These are phyloP conservation scores for Tethya wilhelma DNA, from an alignment of 37 sponge, comb jelly and placozoan species.

Conservation along the genomic window DNA sequence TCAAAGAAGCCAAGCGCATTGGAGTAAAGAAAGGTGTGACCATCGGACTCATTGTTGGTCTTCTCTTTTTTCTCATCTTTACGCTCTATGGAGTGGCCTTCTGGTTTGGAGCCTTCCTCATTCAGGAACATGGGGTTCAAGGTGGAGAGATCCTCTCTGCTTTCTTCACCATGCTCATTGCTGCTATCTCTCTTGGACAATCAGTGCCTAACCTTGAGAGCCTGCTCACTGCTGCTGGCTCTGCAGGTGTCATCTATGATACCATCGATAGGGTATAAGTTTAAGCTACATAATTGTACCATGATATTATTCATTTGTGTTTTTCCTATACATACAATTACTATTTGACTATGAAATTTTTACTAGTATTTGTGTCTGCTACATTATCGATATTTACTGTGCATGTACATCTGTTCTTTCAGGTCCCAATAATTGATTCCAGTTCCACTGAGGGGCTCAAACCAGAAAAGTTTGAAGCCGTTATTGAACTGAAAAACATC, in stretches of 20 bases:
- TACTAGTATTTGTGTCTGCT: not conserved
- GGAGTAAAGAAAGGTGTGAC: slow-evolving; percentile 58
- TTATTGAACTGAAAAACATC: slow-evolving; percentile 71
- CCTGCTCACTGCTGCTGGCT: slow-evolving; percentile 58
- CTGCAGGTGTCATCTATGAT: slow-evolving; percentile 71
- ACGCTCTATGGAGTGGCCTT: slow-evolving; percentile 44
- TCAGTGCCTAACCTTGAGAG: slow-evolving; percentile 75
- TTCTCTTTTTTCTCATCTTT: slow-evolving; percentile 51
- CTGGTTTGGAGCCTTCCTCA: slow-evolving; percentile 58
- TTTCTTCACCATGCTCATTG: slow-evolving; percentile 74
- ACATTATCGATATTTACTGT: not conserved
- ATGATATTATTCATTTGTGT: not conserved
- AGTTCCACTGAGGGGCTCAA: slow-evolving; percentile 30
- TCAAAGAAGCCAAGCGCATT: slow-evolving; percentile 41
- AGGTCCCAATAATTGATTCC: slow-evolving; percentile 51
- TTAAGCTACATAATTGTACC: not conserved
- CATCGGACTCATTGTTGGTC: slow-evolving; percentile 30
- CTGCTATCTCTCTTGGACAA: slow-evolving; percentile 77
- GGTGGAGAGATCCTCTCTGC: slow-evolving; percentile 47
- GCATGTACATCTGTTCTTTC: not conserved
- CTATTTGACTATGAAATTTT: not conserved
- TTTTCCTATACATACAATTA: not conserved
- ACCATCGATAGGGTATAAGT: slow-evolving; percentile 75
- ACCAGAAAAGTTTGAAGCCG: slow-evolving; percentile 30
- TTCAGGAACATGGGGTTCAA: not conserved